These are phyloP conservation scores for Denticeps clupeoides DNA, from an alignment of 2,797 vertebrate genomes.

Conservation along the genomic window DNA sequence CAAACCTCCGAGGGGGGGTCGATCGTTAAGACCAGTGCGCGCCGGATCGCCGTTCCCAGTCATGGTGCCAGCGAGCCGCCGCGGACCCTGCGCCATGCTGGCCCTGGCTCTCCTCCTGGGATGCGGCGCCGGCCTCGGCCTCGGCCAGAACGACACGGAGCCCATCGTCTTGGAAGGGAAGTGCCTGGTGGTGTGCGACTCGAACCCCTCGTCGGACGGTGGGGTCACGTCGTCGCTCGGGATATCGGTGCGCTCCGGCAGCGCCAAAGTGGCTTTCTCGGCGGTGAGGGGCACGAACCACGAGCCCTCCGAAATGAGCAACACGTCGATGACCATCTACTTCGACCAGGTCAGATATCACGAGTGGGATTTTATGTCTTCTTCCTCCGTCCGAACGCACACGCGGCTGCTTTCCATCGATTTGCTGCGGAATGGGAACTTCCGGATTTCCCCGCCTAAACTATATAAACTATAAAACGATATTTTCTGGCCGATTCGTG, in stretches of 20 bases:
- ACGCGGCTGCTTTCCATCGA: no score
- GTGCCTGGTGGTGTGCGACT: constrained; percentile 96
- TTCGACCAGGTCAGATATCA: constrained; percentile 79
- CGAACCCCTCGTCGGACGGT: constrained; percentile 89
- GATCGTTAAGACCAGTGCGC: constrained; percentile 55
- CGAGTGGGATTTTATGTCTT: constrained; percentile 6
- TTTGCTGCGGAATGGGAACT: no score
- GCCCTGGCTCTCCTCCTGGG: constrained; percentile 69
- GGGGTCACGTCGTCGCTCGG: constrained; percentile 89
- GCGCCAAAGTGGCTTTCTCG: constrained; percentile 77
- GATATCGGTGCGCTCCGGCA: constrained; percentile 85
- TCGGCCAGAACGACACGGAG: constrained; percentile 91
- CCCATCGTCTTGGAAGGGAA: constrained; percentile 96
- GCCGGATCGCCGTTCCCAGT: constrained; percentile 58
- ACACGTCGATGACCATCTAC: constrained; percentile 92
- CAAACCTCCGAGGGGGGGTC: constrained; percentile 69
- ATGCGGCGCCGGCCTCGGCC: constrained; percentile 53
- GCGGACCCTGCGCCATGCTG: constrained; percentile 66
- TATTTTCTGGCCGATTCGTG: no score
- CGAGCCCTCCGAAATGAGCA: constrained; percentile 92
- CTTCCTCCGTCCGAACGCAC: no score
- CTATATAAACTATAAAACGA: no score
- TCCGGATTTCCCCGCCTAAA: no score
- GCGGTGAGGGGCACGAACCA: constrained; percentile 77
- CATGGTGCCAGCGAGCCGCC: constrained; percentile 63